phyloP scores from a whole-genome alignment of 2,113 vertebrate species.

The Pseudorasbora parva region DNA sequence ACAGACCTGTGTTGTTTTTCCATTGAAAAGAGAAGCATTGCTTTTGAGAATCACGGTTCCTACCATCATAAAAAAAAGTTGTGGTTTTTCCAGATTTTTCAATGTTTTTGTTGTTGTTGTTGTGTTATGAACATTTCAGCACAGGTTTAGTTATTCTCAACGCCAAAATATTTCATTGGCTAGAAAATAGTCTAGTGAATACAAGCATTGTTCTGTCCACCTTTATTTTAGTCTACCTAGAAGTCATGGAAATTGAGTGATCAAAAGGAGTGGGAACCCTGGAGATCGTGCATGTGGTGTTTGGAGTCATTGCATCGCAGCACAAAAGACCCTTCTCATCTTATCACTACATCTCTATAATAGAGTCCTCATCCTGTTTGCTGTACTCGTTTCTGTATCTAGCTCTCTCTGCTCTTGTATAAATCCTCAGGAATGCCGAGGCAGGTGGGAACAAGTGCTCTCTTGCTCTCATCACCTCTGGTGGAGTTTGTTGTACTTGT shows the following conservation, averaged over 20 bases:
- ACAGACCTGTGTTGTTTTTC: not conserved
- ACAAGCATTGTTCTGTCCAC: not conserved
- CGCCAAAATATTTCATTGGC: not conserved
- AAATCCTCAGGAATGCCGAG: constrained; percentile 51
- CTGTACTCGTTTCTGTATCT: constrained; percentile 5
- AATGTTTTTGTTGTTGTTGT: too few relatives aligned
- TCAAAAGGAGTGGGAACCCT: constrained; percentile 1
- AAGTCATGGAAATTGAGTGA: constrained; percentile 11
- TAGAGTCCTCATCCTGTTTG: constrained; percentile 41
- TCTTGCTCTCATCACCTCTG: not conserved
- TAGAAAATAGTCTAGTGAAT: not conserved
- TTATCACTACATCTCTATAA: constrained; percentile 33
- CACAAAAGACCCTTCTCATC: not conserved
- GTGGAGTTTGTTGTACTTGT: not conserved
- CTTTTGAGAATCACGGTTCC: not conserved
- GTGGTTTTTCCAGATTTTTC: not conserved
- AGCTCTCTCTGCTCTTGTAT: constrained; percentile 37
- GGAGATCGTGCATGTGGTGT: not conserved
- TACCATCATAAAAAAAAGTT: not conserved
- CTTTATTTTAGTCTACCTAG: not conserved
- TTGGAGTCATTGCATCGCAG: not conserved
- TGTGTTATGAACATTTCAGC: not conserved
- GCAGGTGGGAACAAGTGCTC: constrained; percentile 66
- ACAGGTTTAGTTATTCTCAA: not conserved
- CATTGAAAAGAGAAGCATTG: not conserved